Evolutionary conservation across 2,113 vertebrate genomes (phyloP).

Genomic region (Xiphophorus maculatus): DNA sequence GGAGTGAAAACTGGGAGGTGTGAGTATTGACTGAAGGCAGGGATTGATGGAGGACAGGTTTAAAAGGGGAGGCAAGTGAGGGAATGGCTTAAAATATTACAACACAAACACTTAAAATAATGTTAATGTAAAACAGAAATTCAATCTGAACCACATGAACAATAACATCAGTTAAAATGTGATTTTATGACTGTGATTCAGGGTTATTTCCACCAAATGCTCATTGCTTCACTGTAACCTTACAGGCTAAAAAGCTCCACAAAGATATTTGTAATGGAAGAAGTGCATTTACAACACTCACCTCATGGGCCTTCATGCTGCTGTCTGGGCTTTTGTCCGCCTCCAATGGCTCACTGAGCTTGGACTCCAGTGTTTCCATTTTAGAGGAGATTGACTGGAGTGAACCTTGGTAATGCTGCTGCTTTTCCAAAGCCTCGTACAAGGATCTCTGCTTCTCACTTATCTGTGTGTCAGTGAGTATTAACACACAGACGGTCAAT

Average conservation of each 20-base stretch:
- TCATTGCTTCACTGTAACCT: too few relatives aligned
- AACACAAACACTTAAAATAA: too few relatives aligned
- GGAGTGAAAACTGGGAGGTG: too few relatives aligned
- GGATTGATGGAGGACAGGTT: too few relatives aligned
- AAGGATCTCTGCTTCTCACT: conserved; percentile 96
- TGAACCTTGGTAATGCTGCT: conserved; percentile 92
- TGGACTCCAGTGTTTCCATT: conserved; percentile 90
- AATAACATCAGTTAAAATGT: too few relatives aligned
- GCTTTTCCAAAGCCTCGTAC: conserved; percentile 95
- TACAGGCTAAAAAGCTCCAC: background rate
- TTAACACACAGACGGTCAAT: background rate
- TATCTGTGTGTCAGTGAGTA: conserved; percentile 78
- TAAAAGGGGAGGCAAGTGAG: too few relatives aligned
- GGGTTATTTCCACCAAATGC: too few relatives aligned
- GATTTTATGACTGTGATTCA: too few relatives aligned
- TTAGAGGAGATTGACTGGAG: conserved; percentile 94
- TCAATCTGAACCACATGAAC: too few relatives aligned
- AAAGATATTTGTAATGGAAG: background rate
- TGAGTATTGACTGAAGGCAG: too few relatives aligned
- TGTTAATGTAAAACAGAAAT: too few relatives aligned
- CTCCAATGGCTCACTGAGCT: conserved; percentile 86
- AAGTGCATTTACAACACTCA: conserved; percentile 55
- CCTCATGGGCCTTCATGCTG: conserved; percentile 92
- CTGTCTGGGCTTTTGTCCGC: conserved; percentile 85
- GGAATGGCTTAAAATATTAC: too few relatives aligned